Evolutionary conservation across 2,888 invertebrate genomes (phyloP).

Genomic region (Cyrtodaria siliqua): DNA sequence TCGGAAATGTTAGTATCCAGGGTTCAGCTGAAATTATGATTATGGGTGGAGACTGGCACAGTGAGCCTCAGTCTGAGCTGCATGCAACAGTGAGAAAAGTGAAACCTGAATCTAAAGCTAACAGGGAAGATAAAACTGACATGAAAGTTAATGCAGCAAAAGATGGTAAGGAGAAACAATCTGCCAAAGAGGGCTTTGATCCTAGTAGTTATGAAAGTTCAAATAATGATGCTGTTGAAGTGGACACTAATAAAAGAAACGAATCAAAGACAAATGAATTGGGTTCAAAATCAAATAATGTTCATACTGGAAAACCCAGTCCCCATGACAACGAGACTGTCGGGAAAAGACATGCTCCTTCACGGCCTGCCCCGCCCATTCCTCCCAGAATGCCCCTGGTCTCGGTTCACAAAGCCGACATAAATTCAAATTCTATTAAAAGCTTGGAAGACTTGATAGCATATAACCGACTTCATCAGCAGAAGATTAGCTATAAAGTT

Average conservation of each 20-base stretch:
- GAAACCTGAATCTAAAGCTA: not conserved
- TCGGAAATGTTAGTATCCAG: no score
- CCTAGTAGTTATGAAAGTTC: not conserved
- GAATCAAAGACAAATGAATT: not conserved
- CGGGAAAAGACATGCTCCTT: no score
- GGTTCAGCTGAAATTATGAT: constrained; percentile 19
- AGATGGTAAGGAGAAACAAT: no score
- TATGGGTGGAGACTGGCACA: constrained; percentile 5
- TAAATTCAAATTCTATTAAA: constrained; percentile 68
- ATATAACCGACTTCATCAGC: constrained; percentile 52
- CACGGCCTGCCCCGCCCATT: constrained; percentile 31
- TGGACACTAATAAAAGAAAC: not conserved
- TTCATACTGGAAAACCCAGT: not conserved
- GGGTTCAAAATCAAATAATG: not conserved
- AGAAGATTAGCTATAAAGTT: constrained; percentile 52
- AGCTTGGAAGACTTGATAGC: constrained; percentile 64
- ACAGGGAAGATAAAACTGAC: not conserved
- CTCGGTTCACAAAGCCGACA: constrained; percentile 28
- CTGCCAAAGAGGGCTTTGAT: no score
- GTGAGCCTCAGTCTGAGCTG: constrained; percentile 21
- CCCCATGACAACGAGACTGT: no score
- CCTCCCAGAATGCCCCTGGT: constrained; percentile 40
- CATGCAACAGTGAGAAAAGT: constrained; percentile 57
- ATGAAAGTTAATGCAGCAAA: not conserved
- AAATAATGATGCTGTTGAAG: no score